These are phyloP conservation scores for Halichoerus grypus DNA, from an alignment of 2,113 vertebrate genomes.

Conservation along the genomic window DNA sequence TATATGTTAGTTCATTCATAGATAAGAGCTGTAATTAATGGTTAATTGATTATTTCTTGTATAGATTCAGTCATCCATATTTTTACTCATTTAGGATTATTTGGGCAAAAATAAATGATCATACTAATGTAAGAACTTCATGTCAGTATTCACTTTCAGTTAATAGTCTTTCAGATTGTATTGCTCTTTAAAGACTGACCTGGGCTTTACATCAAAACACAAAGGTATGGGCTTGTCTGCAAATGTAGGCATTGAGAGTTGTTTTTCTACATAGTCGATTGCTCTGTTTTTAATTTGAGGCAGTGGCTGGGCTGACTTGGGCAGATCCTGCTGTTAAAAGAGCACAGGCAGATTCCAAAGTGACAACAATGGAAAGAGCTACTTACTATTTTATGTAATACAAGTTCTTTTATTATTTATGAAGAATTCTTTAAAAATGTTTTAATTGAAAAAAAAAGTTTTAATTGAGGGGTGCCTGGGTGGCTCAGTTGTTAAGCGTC, in stretches of 20 bases:
- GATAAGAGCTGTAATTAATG: conserved; percentile 8
- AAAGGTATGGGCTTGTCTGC: background rate
- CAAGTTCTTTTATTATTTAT: conserved; percentile 27
- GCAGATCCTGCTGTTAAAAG: background rate
- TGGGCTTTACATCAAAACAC: background rate
- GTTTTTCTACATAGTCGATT: background rate
- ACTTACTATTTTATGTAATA: background rate
- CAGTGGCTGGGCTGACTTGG: background rate
- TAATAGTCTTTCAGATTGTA: background rate
- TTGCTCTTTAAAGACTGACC: background rate
- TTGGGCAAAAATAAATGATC: conserved; percentile 66
- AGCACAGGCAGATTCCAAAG: background rate
- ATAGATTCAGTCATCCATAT: background rate
- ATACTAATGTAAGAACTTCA: background rate
- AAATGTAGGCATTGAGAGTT: background rate
- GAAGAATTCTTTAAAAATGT: conserved; percentile 22
- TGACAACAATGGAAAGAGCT: background rate
- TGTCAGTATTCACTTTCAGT: conserved; percentile 26
- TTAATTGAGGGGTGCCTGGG: background rate
- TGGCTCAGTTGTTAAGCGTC: too few relatives aligned
- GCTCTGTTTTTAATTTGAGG: background rate
- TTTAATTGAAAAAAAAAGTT: conserved; percentile 47
- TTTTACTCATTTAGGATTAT: conserved; percentile 52
- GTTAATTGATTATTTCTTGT: background rate
- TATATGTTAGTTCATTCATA: background rate